Evolutionary conservation across 2,888 invertebrate species (phyloP), one percentile per base, ranked within the genome.

Genomic region (Drosophila algonquin): DNA sequence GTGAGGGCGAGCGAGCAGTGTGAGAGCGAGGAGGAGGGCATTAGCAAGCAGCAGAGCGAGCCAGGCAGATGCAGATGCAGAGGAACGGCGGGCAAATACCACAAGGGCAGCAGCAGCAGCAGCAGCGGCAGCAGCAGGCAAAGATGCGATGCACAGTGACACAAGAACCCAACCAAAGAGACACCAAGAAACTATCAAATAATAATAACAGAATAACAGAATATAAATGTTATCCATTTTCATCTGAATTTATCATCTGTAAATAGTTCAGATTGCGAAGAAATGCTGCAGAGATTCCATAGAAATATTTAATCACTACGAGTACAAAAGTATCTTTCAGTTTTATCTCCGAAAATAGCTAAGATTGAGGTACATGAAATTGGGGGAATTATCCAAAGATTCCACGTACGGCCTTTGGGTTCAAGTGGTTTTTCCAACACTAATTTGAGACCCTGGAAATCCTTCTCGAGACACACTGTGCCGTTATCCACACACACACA

Each of bases 401-500:
- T 14, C 35, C 40, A 7, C 14, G n/a, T 40, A n/a, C 8, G 30
- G 40, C 40, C 40, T 40, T 40, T 6, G 40, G 40, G n/a, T n/a
- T n/a, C 7, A 40, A 35, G 35, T 51, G 51, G 63, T 51, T 62
- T 40, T 46, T 62, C 30, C 21, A 48, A 60, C 12, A 40, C 12
- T 35, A 35, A 12, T 35, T 47, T 18, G 5, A 10, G 12, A 14
- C 14, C n/a, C 40, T n/a, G 40, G 7, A 40, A 40, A n/a, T 40
- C 40, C 12, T 12, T 32, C 16, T 18, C 9, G 16, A 27, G 12
- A 24, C 16, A 73, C 70, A 72, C 71, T 63, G 71, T 72, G 54
- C 58, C 74, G 48, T 68, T 65, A 57, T 51, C 67, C 54, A 27
- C 56, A 63, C 40, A 18, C 18, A 18, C 18, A 18, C 18, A 18